Base-by-base conservation (phyloP, 2,113 vertebrate genomes). In the Pluvianellus socialis region DNA sequence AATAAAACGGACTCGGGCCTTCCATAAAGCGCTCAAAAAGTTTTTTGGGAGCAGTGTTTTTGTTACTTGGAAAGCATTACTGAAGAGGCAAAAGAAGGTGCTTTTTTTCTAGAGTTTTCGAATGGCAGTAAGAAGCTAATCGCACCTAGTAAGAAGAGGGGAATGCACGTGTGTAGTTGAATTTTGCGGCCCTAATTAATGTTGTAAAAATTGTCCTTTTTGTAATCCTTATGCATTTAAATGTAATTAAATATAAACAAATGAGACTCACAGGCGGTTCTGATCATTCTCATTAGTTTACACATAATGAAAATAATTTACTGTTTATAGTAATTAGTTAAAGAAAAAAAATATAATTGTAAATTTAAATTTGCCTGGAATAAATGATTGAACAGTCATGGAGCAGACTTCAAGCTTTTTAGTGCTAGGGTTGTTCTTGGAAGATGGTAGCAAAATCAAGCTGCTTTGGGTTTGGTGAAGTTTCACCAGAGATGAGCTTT, bases 81-180 rank as follows among this genome's bases (percentile, higher is more conserved):
- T 59, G 12, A 66, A 77, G 20, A 42, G 49, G 14, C 3, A 6
- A n/a, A 40, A 35, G 55, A 45, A 14, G 7, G 7, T 35, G n/a
- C 3, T 14, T 38, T 40, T 3, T 14, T 58, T 22, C 12, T 38
- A 7, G 5, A 0, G 1, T 30, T 61, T 61, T 83, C 0, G 0
- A 42, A 44, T 44, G 16, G 19, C 38, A 20, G 26, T 4, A 12
- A 47, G 50, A 65, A 53, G 26, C 8, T 38, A 38, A 75, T 44
- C 32, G 40, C 22, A 40, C 74, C 18, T 52, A 4, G 21, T 26
- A 63, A 28, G 66, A 35, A 40, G 7, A 15, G 11, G 42, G 28
- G 12, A 63, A 40, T 40, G 28, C 4, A 9, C 24, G 63, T 21
- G 4, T 73, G 27, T 49, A 23, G 14, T 44, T 52, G 55, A 74